These are phyloP conservation scores for Drosophila macrospina DNA, from an alignment of 2,888 invertebrate genomes.

Conservation along the genomic window DNA sequence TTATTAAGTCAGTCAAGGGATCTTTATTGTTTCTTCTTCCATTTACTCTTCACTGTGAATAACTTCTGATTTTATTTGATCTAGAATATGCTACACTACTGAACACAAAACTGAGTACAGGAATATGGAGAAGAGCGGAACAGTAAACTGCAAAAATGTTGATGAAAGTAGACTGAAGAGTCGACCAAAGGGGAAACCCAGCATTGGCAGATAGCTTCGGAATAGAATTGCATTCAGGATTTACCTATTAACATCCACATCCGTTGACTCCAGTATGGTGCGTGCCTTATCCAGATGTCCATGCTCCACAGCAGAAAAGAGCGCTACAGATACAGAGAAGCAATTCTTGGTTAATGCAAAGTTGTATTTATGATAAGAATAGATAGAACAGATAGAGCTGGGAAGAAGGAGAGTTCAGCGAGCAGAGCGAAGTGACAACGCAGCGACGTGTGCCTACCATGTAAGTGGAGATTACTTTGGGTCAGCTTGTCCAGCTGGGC, in stretches of 20 bases:
- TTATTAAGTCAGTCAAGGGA: no score
- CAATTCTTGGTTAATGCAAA: not conserved
- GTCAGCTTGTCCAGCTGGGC: constrained; percentile 91
- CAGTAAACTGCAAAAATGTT: no score
- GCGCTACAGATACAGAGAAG: constrained; percentile 87
- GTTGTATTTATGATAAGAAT: not conserved
- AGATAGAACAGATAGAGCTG: no score
- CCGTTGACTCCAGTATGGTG: constrained; percentile 95
- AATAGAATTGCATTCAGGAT: not conserved
- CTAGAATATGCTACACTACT: no score
- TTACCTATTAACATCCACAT: constrained; percentile 97
- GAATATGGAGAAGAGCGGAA: no score
- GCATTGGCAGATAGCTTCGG: no score
- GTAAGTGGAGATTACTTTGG: constrained; percentile 93
- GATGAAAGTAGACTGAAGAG: no score
- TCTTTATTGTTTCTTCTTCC: no score
- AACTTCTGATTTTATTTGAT: no score
- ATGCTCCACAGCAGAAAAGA: constrained; percentile 98
- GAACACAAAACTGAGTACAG: no score
- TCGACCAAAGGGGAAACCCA: no score
- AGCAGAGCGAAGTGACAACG: constrained; percentile 16
- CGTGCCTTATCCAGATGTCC: constrained; percentile 96
- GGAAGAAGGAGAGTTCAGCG: constrained; percentile 2
- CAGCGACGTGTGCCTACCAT: constrained; percentile 88
- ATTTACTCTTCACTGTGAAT: no score